Conservation (phyloP, 2,888 invertebrate genomes). For the Pristionchus entomophagus region DNA sequence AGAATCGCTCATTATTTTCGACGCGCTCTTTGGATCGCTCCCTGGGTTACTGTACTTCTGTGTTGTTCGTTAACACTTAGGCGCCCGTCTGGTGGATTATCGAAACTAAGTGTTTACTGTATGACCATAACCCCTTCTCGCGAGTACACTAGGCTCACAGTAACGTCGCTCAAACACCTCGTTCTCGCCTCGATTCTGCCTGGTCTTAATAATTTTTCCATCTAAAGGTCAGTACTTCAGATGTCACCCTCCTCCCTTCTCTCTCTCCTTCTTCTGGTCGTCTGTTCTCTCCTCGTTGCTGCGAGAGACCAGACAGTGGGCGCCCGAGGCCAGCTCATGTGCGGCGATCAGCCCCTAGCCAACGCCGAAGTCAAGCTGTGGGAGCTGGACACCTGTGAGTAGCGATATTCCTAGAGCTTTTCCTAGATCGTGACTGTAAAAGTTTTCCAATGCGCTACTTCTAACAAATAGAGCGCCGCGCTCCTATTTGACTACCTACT, state of each 20-base stretch:
- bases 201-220: background rate
- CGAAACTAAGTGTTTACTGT: no score
- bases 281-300: background rate
- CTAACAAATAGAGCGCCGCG: background rate
- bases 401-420: background rate
- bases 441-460: background rate
- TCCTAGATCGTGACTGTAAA: no score
- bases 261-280: background rate
- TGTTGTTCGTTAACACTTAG: no score
- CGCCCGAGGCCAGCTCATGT: slow-evolving; percentile 40
- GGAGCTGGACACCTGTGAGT: slow-evolving; percentile 46
- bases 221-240: background rate
- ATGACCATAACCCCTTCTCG: no score
- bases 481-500: slow-evolving; percentile 15
- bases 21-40: background rate
- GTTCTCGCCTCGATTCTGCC: background rate
- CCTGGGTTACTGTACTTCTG: background rate
- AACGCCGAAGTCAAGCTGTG: slow-evolving; percentile 45
- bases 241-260: background rate
- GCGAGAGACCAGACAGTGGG: slow-evolving; percentile 43
- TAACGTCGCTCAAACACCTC: background rate
- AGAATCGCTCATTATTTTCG: background rate
- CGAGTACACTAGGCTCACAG: no score
- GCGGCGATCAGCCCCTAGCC: slow-evolving; percentile 34
- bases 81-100: no score